Conservation (phyloP, 2,888 invertebrate genomes). For the Melipona beecheii region DNA sequence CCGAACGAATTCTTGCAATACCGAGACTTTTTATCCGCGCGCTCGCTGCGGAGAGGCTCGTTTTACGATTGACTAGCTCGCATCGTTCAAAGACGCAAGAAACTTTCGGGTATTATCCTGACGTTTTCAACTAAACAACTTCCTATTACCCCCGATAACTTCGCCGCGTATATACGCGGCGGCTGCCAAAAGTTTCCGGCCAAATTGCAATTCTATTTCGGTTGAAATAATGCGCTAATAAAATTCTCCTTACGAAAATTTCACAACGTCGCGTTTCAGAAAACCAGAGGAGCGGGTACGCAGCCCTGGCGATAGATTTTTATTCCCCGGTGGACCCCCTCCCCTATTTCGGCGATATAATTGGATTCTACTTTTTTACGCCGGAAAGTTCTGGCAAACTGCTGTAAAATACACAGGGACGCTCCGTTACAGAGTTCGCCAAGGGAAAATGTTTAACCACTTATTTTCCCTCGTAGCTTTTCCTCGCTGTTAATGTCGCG, state of each 20-base stretch:
- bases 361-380: background rate
- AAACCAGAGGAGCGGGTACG: background rate
- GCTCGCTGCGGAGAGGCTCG: too few relatives aligned
- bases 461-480: background rate
- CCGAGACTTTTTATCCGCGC: too few relatives aligned
- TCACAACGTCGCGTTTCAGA: background rate
- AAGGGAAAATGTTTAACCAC: background rate
- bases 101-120: background rate
- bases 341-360: background rate
- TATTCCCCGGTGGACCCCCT: background rate
- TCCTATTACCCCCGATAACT: background rate
- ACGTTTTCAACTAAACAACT: background rate
- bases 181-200: background rate
- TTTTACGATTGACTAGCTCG: too few relatives aligned
- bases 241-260: background rate
- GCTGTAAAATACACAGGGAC: background rate
- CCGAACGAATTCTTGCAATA: too few relatives aligned
- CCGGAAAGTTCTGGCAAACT: background rate
- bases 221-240: background rate
- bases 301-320: background rate
- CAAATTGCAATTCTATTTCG: background rate
- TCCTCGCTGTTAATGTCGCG: background rate
- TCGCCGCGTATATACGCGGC: background rate
- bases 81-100: background rate
- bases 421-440: background rate